These are phyloP conservation scores for Cepaea nemoralis DNA, from an alignment of 1,140 invertebrate species.

Conservation along the genomic window DNA sequence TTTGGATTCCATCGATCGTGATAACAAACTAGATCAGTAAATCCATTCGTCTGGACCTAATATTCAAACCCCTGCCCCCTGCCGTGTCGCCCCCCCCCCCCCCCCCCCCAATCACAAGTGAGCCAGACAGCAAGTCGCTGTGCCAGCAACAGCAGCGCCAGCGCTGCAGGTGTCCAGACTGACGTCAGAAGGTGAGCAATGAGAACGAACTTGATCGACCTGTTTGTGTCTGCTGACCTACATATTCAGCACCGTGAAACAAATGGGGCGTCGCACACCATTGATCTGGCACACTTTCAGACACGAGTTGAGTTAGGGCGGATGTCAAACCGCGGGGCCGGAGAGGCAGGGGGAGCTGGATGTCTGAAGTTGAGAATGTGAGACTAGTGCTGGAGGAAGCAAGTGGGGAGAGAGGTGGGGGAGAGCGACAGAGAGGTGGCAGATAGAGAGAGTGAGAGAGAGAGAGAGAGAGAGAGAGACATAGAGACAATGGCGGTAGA, in stretches of 20 bases:
- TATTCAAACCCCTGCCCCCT: too few species aligned
- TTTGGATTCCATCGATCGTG: too few species aligned
- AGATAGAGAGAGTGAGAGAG: too few species aligned
- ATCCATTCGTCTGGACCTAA: too few species aligned
- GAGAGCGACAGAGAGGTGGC: too few species aligned
- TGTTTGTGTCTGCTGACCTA: conserved; percentile 19
- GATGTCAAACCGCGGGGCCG: not conserved
- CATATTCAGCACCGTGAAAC: not conserved
- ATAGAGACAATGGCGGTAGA: too few species aligned
- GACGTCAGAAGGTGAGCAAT: not conserved
- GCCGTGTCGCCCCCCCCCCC: too few species aligned
- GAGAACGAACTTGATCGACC: conserved; percentile 4
- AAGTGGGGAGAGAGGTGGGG: not conserved
- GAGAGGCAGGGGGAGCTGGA: not conserved
- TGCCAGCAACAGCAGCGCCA: not conserved
- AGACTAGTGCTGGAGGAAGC: not conserved
- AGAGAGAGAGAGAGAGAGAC: too few species aligned
- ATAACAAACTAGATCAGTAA: too few species aligned
- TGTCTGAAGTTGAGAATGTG: not conserved
- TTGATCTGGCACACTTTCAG: not conserved
- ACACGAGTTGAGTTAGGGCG: not conserved
- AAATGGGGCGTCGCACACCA: not conserved
- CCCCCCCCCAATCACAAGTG: too few species aligned
- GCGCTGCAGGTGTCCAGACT: not conserved
- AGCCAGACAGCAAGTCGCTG: too few species aligned